A percentile compares a stretch with the other conserved stretches of the same genome.
Evolutionary conservation across 2,797 vertebrate species (phyloP).

Genomic region (Macropus fuliginosus): DNA sequence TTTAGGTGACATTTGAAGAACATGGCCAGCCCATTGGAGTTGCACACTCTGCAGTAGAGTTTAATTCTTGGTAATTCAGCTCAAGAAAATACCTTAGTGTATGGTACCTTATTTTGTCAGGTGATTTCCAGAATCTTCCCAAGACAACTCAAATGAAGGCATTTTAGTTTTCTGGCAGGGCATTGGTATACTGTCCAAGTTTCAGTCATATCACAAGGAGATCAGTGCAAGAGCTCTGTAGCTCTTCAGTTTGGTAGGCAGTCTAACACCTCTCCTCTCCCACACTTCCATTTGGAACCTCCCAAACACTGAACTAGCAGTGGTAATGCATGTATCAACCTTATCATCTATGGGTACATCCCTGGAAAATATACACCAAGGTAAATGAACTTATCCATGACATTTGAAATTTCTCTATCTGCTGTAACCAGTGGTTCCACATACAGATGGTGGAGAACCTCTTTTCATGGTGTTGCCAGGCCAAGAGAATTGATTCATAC

Average conservation of each 20-base stretch:
- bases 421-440: neutral
- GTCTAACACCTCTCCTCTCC: neutral
- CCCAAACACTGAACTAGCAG: neutral
- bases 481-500: neutral
- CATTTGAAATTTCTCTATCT: neutral
- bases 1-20: too few relatives aligned
- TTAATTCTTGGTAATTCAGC: too few relatives aligned
- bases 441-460: neutral
- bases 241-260: neutral
- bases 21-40: too few relatives aligned
- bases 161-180: too few relatives aligned
- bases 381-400: neutral
- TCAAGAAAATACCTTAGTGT: too few relatives aligned
- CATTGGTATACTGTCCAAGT: neutral
- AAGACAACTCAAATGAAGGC: too few relatives aligned
- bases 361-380: neutral
- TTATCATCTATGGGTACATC: neutral
- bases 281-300: neutral
- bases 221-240: neutral
- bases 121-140: too few relatives aligned
- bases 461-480: neutral
- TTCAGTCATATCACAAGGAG: neutral
- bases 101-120: too few relatives aligned
- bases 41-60: too few relatives aligned
- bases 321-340: neutral